Base-by-base conservation (phyloP, 2,113 vertebrate species). In the Carassius gibelio region DNA sequence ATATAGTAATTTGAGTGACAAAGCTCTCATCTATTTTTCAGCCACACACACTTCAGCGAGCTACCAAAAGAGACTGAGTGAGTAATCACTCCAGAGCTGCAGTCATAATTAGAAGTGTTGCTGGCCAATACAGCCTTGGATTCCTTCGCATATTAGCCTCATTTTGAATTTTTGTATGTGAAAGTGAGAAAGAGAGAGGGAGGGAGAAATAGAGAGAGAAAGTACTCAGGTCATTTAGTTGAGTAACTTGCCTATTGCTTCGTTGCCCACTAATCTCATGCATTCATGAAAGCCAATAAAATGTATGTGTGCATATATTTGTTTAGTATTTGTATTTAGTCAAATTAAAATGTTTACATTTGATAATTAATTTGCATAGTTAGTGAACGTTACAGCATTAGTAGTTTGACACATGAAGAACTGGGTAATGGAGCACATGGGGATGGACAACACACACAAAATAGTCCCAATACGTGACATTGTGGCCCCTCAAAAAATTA, bases 1-100 rank as follows among this genome's bases (percentile, higher is more conserved):
- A 91, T 92, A 90, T 91, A 92, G 90, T 91, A 89, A 92, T 94
- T 93, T 94, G 93, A 94, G 94, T 93, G 92, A 94, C 93, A 94
- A 94, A 94, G 92, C 93, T 92, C 93, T 94, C 94, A 94, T 95
- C 92, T 92, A 93, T 94, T 93, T 93, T 94, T 94, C 89, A 94
- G 92, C 91, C 88, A 90, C 91, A 90, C 92, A 59, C 15, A 38
- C 45, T 78, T 74, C 76, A 77, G 71, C 55, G 75, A 71, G 68
- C 74, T 38, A 81, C 30, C 30, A 34, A 69, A 69, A 59, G 76
- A 34, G 55, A 82, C 52, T 36, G 69, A 76, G 82, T 84, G 80
- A 84, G 87, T 88, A 88, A 88, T 91, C 89, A 89, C 89, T 91
- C 85, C 19, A 21, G 69, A 87, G 75, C 79, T 42, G 30, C 52